phyloP scores from a whole-genome alignment of 2,113 vertebrate species.

The Aegithalos caudatus region DNA sequence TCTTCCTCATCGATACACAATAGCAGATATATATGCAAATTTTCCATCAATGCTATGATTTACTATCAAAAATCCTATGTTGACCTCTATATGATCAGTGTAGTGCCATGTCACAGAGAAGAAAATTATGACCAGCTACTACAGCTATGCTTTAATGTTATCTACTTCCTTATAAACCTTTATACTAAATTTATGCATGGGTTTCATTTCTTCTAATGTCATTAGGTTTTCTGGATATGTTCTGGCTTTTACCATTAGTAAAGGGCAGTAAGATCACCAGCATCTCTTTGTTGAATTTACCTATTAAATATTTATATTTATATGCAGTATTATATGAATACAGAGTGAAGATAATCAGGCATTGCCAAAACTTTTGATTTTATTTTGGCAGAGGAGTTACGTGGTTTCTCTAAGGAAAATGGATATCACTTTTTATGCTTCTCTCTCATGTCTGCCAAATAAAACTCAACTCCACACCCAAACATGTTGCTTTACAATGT shows the following conservation, averaged over 20 bases:
- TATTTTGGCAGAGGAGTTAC: neutral
- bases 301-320: neutral
- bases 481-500: neutral
- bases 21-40: neutral
- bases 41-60: neutral
- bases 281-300: neutral
- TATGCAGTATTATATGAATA: neutral
- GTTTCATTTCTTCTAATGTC: neutral
- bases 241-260: neutral
- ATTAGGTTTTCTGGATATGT: neutral
- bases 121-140: neutral
- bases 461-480: neutral
- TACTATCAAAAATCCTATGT: neutral
- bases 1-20: neutral
- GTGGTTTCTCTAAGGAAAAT: neutral
- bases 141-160: neutral
- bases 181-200: neutral
- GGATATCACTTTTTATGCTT: neutral
- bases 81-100: neutral
- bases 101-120: neutral
- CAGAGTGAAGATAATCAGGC: neutral
- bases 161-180: neutral
- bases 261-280: neutral
- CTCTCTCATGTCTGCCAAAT: neutral
- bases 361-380: neutral